Evolutionary conservation across 92 coral and sea anemone genomes (phyloP).

Genomic region (Zoanthus sociatus): DNA sequence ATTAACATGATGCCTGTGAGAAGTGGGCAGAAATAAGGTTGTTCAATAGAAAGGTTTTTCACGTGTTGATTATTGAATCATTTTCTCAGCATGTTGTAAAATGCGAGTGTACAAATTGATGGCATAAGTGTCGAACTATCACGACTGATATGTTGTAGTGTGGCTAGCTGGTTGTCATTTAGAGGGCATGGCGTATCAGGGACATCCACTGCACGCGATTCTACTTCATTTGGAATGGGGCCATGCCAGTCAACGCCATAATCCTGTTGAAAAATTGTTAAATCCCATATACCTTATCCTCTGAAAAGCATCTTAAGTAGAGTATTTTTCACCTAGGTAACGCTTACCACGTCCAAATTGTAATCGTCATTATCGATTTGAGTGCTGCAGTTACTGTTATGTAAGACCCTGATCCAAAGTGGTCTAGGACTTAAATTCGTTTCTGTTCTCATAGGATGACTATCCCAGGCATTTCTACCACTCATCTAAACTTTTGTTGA

Average conservation of each 20-base stretch:
- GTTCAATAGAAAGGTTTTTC: background rate
- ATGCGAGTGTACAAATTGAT: constrained; percentile 43
- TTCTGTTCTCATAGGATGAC: constrained; percentile 50
- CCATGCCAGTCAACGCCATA: constrained; percentile 65
- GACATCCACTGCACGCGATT: constrained; percentile 40
- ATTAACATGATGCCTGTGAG: no score
- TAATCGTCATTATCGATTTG: background rate
- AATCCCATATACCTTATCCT: background rate
- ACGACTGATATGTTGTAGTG: constrained; percentile 45
- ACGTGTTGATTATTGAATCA: constrained; percentile 1
- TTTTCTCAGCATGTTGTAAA: constrained; percentile 24
- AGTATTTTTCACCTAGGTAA: background rate
- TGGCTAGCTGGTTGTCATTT: constrained; percentile 43
- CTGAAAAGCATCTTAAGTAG: background rate
- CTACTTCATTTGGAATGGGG: constrained; percentile 49
- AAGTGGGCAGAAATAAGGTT: background rate
- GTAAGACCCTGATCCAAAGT: constrained; percentile 59
- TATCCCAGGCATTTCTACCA: constrained; percentile 43
- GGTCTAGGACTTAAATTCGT: constrained; percentile 38
- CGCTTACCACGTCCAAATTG: background rate
- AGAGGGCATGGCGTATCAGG: constrained; percentile 53
- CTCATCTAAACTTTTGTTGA: no score
- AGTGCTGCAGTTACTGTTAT: background rate
- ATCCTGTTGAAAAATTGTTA: background rate
- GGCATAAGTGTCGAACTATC: constrained; percentile 54